A percentile compares a stretch with the other conserved stretches of the same genome.
Conservation (phyloP, 2,797 vertebrate genomes). For the Rhynchotus rufescens region DNA sequence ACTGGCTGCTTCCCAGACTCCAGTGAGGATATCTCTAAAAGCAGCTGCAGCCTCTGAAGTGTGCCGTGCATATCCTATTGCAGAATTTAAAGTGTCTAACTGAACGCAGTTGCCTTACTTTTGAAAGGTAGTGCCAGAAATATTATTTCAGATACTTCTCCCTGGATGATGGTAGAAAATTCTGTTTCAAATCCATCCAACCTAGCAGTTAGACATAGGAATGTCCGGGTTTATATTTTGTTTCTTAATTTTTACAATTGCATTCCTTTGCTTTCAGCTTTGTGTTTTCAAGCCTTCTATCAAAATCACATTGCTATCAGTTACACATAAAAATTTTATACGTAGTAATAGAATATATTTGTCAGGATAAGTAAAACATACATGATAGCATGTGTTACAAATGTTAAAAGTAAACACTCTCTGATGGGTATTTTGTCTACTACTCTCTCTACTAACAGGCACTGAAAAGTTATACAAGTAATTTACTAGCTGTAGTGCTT, state of each 20-base stretch:
- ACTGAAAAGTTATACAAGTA: background rate
- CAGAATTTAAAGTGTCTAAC: constrained; percentile 73
- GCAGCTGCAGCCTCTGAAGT: constrained; percentile 74
- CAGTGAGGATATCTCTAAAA: constrained; percentile 71
- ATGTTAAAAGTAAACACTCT: background rate
- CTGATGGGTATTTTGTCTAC: background rate
- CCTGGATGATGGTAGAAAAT: constrained; percentile 65
- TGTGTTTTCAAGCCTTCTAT: background rate
- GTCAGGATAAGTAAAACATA: background rate
- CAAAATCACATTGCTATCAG: background rate
- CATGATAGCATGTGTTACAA: background rate
- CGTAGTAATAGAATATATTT: background rate
- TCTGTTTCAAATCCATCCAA: constrained; percentile 71
- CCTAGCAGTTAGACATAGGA: constrained; percentile 43
- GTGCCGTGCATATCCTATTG: constrained; percentile 70
- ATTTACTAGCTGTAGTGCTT: background rate
- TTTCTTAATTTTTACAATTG: background rate
- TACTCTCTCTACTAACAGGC: background rate
- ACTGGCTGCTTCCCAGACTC: constrained; percentile 51
- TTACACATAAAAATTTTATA: background rate
- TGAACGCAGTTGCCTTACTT: constrained; percentile 70
- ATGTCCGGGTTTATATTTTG: background rate
- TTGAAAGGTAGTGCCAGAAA: constrained; percentile 78
- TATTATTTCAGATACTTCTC: constrained; percentile 77
- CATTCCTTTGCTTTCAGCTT: constrained; percentile 47